A percentile compares a stretch with the other conserved stretches of the same genome.
These are phyloP conservation scores for Portunus trituberculatus DNA, from an alignment of 1,140 invertebrate species.

Conservation along the genomic window DNA sequence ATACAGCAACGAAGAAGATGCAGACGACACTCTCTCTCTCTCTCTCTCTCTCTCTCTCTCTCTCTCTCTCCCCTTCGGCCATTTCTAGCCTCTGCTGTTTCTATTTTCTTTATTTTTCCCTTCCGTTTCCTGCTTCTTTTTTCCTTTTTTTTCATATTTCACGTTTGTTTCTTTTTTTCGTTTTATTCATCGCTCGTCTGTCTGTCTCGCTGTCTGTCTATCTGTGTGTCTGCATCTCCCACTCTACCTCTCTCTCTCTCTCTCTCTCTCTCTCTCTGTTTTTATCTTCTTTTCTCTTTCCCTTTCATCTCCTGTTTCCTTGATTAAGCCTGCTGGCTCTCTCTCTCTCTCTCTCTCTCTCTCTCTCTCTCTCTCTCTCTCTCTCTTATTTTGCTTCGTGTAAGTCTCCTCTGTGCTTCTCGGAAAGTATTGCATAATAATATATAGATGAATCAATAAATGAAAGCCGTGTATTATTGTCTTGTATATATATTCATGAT, in stretches of 20 bases:
- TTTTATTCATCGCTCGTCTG: neutral
- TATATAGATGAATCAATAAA: too few relatives aligned
- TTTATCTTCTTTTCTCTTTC: neutral
- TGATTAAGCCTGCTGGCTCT: neutral
- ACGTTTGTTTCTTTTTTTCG: neutral
- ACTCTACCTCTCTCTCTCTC: neutral
- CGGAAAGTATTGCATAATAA: too few relatives aligned
- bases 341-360: constrained; percentile 29
- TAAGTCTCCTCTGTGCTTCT: too few relatives aligned
- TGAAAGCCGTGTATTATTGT: too few relatives aligned
- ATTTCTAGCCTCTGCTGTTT: neutral
- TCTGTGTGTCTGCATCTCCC: neutral
- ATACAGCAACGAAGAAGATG: too few relatives aligned
- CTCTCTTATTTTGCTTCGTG: neutral
- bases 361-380: constrained; percentile 26
- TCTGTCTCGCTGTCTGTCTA: neutral
- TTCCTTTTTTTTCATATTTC: too few relatives aligned
- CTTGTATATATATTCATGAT: too few relatives aligned
- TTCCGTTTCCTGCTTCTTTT: neutral
- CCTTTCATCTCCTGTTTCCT: neutral
- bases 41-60: neutral
- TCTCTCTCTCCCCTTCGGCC: neutral
- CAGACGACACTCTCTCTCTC: neutral
- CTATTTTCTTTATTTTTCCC: neutral
- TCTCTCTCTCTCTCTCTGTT: neutral